phyloP scores from a whole-genome alignment of 92 coral and sea anemone species.

The Phenganax stokvisi region DNA sequence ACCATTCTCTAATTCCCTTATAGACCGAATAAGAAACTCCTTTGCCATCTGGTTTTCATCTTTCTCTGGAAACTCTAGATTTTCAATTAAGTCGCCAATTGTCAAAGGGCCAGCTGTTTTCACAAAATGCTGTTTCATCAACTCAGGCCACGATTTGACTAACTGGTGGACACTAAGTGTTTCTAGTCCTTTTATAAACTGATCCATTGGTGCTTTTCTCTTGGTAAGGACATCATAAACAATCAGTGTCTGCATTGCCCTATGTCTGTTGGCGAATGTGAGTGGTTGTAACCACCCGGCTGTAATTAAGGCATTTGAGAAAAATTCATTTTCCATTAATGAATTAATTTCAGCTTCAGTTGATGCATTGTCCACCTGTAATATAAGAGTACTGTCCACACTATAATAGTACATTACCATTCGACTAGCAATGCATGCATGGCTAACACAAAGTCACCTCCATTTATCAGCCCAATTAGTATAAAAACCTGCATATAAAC shows the following conservation, averaged over 20 bases:
- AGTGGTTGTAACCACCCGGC: conserved; percentile 45
- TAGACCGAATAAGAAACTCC: neutral
- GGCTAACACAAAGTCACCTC: too few relatives aligned
- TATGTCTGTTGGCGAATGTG: conserved; percentile 22
- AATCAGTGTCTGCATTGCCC: conserved; percentile 36
- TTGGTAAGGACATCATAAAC: conserved; percentile 30
- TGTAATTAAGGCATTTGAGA: conserved; percentile 8
- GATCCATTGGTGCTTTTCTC: conserved; percentile 37
- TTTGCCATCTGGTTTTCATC: neutral
- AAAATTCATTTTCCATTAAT: conserved; percentile 17
- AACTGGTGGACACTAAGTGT: conserved; percentile 29
- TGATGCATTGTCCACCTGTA: conserved; percentile 12
- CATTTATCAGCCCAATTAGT: too few relatives aligned
- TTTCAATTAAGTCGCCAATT: neutral
- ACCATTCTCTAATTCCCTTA: neutral
- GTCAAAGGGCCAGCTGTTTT: neutral
- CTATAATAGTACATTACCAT: too few relatives aligned
- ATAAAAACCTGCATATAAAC: too few relatives aligned
- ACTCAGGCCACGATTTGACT: conserved; percentile 13
- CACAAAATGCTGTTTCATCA: conserved; percentile 27
- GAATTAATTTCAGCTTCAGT: conserved; percentile 7
- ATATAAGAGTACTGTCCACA: neutral
- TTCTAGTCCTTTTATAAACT: conserved; percentile 40
- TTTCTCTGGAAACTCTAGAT: neutral
- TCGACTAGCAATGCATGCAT: too few relatives aligned